Evolutionary conservation across 2,888 invertebrate species (phyloP).

Genomic region (Meiosimyza decipiens): DNA sequence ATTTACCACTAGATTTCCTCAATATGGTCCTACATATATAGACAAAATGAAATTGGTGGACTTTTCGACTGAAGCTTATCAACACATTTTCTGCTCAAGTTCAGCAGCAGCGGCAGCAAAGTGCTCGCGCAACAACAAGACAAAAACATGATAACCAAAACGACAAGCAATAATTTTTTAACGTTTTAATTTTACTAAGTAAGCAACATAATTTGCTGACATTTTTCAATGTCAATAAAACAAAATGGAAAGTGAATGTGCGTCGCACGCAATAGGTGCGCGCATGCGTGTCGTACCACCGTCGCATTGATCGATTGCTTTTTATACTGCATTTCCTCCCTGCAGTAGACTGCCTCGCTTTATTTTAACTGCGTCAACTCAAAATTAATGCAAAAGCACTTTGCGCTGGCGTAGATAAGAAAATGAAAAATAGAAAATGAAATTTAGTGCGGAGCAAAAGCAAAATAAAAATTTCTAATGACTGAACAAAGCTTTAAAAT

Average conservation of each 20-base stretch:
- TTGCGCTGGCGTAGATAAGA: neutral
- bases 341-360: neutral
- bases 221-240: constrained; percentile 21
- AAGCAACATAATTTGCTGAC: neutral
- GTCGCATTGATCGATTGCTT: constrained; percentile 12
- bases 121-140: neutral
- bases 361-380: neutral
- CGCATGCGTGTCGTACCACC: constrained; percentile 16
- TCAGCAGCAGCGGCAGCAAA: too few species aligned
- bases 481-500: neutral
- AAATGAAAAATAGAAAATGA: neutral
- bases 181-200: neutral
- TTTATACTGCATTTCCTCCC: neutral
- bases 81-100: neutral
- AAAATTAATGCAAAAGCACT: constrained; percentile 25
- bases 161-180: neutral
- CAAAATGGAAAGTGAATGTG: constrained; percentile 24
- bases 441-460: neutral
- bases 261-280: too few species aligned
- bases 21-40: too few species aligned
- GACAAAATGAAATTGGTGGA: neutral
- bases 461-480: neutral
- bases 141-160: neutral
- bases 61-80: neutral
- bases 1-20: too few species aligned